Conservation (phyloP, 2,113 vertebrate genomes). For the Sarotherodon lohbergeri region DNA sequence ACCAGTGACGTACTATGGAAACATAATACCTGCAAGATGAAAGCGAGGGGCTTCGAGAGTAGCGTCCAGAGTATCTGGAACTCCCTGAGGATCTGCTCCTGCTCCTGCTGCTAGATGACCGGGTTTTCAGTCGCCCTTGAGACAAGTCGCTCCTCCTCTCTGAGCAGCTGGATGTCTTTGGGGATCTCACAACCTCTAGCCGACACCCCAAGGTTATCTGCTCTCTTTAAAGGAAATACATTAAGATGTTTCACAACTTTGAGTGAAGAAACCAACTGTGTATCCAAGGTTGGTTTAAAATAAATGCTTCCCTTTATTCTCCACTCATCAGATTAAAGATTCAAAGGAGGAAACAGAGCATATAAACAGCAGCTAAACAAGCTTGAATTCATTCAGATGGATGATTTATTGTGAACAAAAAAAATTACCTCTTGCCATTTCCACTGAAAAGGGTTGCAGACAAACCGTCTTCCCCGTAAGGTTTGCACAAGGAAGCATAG, state of each 20-base stretch:
- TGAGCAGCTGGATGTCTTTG: constrained; percentile 36
- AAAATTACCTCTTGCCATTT: constrained; percentile 59
- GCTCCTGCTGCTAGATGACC: constrained; percentile 61
- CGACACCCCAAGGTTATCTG: constrained; percentile 68
- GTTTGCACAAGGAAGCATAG: constrained; percentile 86
- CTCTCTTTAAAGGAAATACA: constrained; percentile 62
- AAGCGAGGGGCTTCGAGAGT: constrained; percentile 79
- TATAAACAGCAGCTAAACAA: not conserved
- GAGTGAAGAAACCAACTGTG: not conserved
- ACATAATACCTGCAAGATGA: constrained; percentile 77
- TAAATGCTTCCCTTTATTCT: not conserved
- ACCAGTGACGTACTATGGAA: not conserved
- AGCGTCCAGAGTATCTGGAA: constrained; percentile 73
- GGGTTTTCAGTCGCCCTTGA: constrained; percentile 51
- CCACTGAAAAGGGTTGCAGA: constrained; percentile 36
- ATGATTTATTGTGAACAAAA: not conserved
- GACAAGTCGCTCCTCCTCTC: constrained; percentile 39
- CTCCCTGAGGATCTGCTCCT: constrained; percentile 74
- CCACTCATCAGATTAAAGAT: not conserved
- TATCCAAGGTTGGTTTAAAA: not conserved
- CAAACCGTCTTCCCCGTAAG: constrained; percentile 70
- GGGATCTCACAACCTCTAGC: constrained; percentile 53
- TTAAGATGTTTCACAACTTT: not conserved
- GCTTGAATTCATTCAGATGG: not conserved
- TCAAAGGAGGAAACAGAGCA: constrained; percentile 5